phyloP scores from a whole-genome alignment of 2,797 vertebrate species.

The Anabacerthia variegaticeps region DNA sequence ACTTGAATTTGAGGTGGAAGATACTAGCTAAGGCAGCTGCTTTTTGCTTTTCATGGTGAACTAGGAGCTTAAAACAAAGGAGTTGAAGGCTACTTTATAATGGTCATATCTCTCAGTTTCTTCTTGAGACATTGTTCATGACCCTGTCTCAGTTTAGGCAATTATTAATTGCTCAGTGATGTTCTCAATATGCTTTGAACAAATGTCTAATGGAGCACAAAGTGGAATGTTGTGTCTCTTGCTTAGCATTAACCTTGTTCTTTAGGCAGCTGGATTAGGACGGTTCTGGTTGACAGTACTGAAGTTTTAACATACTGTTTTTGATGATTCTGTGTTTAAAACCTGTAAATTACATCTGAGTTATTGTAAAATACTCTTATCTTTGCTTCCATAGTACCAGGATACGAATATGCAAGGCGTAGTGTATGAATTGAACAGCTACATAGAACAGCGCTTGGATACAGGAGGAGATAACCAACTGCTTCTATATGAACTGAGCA shows the following conservation, averaged over 20 bases:
- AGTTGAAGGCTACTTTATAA: not conserved
- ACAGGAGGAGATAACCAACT: conserved; percentile 94
- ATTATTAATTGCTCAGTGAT: not conserved
- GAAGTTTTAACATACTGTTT: not conserved
- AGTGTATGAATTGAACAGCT: conserved; percentile 95
- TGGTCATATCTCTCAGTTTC: not conserved
- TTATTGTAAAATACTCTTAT: not conserved
- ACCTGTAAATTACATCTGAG: not conserved
- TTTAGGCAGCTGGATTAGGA: not conserved
- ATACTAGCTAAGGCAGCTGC: not conserved
- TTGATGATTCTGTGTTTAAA: not conserved
- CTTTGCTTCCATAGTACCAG: conserved; percentile 87
- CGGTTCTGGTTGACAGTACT: not conserved
- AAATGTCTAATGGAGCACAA: not conserved
- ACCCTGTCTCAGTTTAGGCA: not conserved
- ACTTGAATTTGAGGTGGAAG: not conserved
- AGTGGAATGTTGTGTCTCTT: not conserved
- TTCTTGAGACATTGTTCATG: not conserved
- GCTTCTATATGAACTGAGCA: conserved; percentile 94
- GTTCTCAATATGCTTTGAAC: not conserved
- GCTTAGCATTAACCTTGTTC: not conserved
- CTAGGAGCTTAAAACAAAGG: not conserved
- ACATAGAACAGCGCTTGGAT: conserved; percentile 94
- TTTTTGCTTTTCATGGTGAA: not conserved
- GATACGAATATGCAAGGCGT: conserved; percentile 97